Evolutionary conservation across 2,888 invertebrate genomes (phyloP), one percentile per base, ranked within the genome.

Genomic region (Rhamnusium bicolor): DNA sequence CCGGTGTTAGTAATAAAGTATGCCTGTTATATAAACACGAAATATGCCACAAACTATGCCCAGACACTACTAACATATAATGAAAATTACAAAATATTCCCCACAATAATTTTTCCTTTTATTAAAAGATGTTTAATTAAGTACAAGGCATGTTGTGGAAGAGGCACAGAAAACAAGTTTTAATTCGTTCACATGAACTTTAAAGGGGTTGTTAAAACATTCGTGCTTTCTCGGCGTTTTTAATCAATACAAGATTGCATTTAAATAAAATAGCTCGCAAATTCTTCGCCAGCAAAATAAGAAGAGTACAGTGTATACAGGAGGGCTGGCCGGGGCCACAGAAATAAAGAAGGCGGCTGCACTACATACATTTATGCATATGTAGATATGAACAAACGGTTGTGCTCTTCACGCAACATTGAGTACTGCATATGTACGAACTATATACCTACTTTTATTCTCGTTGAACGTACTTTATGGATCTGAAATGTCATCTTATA

Each of bases 211-310:
- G 83, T 84, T 82, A 84, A 84, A 84, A 84, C 83, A 84, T 83
- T 84, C 84, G 84, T 83, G 83, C 83, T 82, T 83, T 78, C 83
- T 81, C 81, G 80, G 81, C 81, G 81, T 84, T 84, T 84, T 84
- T 84, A 84, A 84, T 84, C 84, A 84, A 84, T 84, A 84, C 84
- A 82, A 79, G 84, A 84, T 84, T 84, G 83, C 84, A 84, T 84
- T 84, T 84, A 82, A 84, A 84, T 84, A 84, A 84, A 84, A 84
- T 84, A 84, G 84, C 82, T 83, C 78, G 83, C 79, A 82, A 83
- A 83, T 83, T 83, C 82, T 84, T 83, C 74, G 72, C 67, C 65
- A 70, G 73, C 70, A 73, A 79, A 79, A 75, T 78, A 79, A 81
- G 77, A 80, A 80, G 72, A 80, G 74, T 63, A 58, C 63, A 47